These are phyloP conservation scores for Rhyacophila brunnea DNA, from an alignment of 1,140 invertebrate species.

Conservation along the genomic window DNA sequence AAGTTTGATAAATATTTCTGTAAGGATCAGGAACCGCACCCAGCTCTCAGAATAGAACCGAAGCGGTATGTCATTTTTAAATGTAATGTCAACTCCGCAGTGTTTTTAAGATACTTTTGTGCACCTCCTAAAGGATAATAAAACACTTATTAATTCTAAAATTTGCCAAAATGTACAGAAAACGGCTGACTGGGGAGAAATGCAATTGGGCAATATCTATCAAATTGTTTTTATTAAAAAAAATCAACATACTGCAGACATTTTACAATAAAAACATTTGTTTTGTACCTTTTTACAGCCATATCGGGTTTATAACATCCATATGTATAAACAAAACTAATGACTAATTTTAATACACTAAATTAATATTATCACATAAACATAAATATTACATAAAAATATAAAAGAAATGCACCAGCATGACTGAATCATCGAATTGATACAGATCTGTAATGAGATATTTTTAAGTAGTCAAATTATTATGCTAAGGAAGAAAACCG, in stretches of 20 bases:
- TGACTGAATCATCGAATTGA: conserved; percentile 15
- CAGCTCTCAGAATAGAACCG: too few relatives aligned
- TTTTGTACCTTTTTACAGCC: conserved; percentile 24
- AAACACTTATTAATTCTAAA: conserved; percentile 2
- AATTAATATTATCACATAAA: conserved; percentile 37
- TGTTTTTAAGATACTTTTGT: conserved; percentile 16
- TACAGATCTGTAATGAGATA: neutral
- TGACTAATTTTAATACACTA: conserved; percentile 26
- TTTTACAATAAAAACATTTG: neutral
- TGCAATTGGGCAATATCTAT: neutral
- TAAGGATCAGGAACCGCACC: neutral
- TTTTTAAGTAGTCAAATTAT: neutral
- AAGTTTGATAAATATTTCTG: too few relatives aligned
- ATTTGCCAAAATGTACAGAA: neutral
- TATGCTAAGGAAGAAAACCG: neutral
- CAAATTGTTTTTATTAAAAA: conserved; percentile 2
- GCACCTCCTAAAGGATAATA: conserved; percentile 11
- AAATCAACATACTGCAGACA: conserved; percentile 1
- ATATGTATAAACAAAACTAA: conserved; percentile 22
- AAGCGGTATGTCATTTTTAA: too few relatives aligned
- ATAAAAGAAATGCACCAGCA: conserved; percentile 3
- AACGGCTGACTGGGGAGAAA: conserved; percentile 5
- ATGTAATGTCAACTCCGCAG: too few relatives aligned
- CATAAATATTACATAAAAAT: conserved; percentile 33
- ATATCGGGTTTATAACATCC: conserved; percentile 12